Base-by-base conservation (phyloP, 2,113 vertebrate genomes). In the Nyctereutes procyonoides region DNA sequence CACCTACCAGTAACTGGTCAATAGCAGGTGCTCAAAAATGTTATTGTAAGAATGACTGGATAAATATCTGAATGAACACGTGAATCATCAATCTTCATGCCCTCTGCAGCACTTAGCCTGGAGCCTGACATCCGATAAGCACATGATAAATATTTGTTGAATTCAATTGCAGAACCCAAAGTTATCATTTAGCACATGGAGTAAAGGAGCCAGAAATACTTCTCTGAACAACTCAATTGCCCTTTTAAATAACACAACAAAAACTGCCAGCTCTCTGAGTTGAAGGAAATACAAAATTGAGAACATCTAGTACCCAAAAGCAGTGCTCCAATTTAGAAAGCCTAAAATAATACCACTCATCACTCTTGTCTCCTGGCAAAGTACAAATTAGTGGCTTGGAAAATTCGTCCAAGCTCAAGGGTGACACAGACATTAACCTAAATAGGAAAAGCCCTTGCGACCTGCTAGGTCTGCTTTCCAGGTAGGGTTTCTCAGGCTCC, bases 351-450 rank as follows among this genome's bases (percentile, higher is more conserved):
- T 83, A 60, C 82, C 83, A 65, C 80, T 91, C 97, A 94, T 97
- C 86, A 48, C 88, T 96, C 98, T 86, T 87, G 96, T 97, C 94
- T 95, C 89, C 85, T 83, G 67, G 97, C 79, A 93, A 95, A 91
- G 93, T 95, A 94, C 88, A 97, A 97, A 97, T 94, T 96, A 98
- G 95, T 92, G 91, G 79, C 93, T 96, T 86, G 91, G 97, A 96
- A 97, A 98, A 96, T 96, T 93, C 95, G 82, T 97, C 76, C 28
- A 17, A 55, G 93, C 90, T 95, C 2, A 4, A 96, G 96, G 81
- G 88, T 97, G 80, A 96, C 62, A 92, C 81, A 69, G 51, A 83
- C 88, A 89, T 93, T 86, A 86, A 65, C 93, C 96, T 88, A 86
- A 93, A 87, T 87, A 94, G 67, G 76, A 94, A 95, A 94, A 94